Base-by-base conservation (phyloP, 2,113 vertebrate genomes). In the Ptychochromis oligacanthus region DNA sequence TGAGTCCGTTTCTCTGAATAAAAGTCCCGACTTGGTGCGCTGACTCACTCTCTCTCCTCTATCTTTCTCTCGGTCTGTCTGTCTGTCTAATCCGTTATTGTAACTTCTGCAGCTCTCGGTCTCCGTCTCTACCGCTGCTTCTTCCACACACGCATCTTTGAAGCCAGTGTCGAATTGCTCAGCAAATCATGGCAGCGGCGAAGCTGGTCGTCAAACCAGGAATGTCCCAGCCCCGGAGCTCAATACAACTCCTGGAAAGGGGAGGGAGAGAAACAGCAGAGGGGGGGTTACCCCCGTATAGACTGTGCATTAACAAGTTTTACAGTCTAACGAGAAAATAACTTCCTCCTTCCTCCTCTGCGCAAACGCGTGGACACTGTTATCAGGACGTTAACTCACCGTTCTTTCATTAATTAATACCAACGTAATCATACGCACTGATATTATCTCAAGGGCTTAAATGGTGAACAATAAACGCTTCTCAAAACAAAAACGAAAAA, bases 221-320 rank as follows among this genome's bases (percentile, higher is more conserved):
- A 95, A 96, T 95, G 95, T 95, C 93, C 94, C 94, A 93, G 83
- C 95, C 94, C 95, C 87, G 62, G 89, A 89, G 92, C 93, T 82
- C 88, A 76, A 74, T 64, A 52, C 87, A 76, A 86, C 88, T 93
- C 87, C 89, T 82, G 82, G 83, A 52, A 79, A 75, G 81, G 77
- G 64, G 78, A 61, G 83, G 83, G 79, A 80, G 76, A 28, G 55
- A 43, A 70, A 13, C 31, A 76, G 62, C 74, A 67, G 82, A 38
- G 78, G 31, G 72, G 85, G 85, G 83, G 77, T 87, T 79, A 56
- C 91, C 91, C 91, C 65, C 85, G 46, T 77, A 87, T 76, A 87
- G 81, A 83, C 88, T 85, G 87, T 80, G 87, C 80, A 80, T 91
- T 90, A 88, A 89, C 91, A 92, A 92, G 14, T 89, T 93, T 91